These are phyloP conservation scores for Lytechinus variegatus DNA, from an alignment of 35 echinoderm and acorn worm species.

Conservation along the genomic window DNA sequence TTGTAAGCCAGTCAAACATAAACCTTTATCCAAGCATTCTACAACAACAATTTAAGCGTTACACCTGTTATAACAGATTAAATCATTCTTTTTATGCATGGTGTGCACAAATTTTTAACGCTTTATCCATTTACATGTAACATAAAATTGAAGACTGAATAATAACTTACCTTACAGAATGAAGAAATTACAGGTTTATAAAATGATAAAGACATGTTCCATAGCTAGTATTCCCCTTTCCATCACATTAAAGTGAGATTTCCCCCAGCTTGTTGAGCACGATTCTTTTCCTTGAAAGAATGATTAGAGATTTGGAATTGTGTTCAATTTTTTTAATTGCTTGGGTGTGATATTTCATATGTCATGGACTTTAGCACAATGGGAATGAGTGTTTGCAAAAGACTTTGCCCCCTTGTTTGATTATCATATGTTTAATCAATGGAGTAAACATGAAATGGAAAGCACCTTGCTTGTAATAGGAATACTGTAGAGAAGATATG, in stretches of 20 bases:
- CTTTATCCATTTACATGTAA: too few species aligned
- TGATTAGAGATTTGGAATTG: not conserved
- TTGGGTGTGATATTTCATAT: slow-evolving; percentile 37
- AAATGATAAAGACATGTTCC: not conserved
- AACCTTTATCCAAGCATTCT: too few species aligned
- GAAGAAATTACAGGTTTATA: not conserved
- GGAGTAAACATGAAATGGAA: slow-evolving; percentile 26
- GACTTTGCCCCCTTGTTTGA: slow-evolving; percentile 52
- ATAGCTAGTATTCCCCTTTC: not conserved
- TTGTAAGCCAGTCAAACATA: too few species aligned
- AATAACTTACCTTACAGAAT: not conserved
- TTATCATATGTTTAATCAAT: slow-evolving; percentile 30
- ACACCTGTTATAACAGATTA: not conserved
- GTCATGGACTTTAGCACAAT: slow-evolving; percentile 37
- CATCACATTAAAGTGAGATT: not conserved
- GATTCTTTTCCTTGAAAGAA: not conserved
- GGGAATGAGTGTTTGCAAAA: slow-evolving; percentile 26
- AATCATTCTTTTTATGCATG: not conserved
- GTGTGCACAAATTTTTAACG: not conserved
- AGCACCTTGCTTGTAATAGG: not conserved
- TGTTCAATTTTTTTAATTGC: not conserved
- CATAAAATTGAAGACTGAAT: not conserved
- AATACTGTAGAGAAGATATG: not conserved
- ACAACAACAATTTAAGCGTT: not conserved
- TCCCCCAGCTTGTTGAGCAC: not conserved